Evolutionary conservation across 2,113 vertebrate species (phyloP).

Genomic region (Ahaetulla prasina): DNA sequence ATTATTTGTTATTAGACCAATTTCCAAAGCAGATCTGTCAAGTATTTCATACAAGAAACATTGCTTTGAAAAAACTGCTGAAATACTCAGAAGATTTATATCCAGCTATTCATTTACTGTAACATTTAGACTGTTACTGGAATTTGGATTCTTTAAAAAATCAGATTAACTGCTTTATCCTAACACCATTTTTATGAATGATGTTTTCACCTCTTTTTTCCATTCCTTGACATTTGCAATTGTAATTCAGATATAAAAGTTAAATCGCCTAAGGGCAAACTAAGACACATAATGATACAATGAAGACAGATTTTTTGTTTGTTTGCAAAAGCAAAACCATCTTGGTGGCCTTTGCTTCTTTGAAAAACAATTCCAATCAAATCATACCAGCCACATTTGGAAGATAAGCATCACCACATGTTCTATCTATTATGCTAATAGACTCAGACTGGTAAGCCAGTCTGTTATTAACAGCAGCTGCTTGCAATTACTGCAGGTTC

Average conservation of each 20-base stretch:
- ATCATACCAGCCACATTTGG: background rate
- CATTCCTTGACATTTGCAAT: background rate
- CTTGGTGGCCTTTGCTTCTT: background rate
- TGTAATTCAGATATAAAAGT: background rate
- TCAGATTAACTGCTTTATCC: background rate
- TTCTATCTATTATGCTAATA: background rate
- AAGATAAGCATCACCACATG: background rate
- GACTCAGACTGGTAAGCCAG: no score
- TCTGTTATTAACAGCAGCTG: no score
- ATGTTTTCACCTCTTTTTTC: background rate
- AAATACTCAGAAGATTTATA: rapidly evolving
- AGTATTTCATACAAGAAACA: background rate
- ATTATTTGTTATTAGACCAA: conserved; percentile 25
- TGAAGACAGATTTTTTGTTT: background rate
- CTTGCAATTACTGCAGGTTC: no score
- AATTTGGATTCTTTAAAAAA: background rate
- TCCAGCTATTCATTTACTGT: background rate
- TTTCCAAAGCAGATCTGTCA: conserved; percentile 10
- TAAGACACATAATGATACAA: background rate
- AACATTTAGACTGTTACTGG: background rate
- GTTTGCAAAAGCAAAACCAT: background rate
- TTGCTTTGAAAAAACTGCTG: background rate
- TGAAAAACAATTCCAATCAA: background rate
- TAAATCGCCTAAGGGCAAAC: background rate
- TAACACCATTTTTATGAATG: background rate